Percentiles rank a stretch among this genome's conserved stretches.
These are phyloP conservation scores for Chydorus sphaericus DNA, from an alignment of 2,888 invertebrate species.

Conservation along the genomic window DNA sequence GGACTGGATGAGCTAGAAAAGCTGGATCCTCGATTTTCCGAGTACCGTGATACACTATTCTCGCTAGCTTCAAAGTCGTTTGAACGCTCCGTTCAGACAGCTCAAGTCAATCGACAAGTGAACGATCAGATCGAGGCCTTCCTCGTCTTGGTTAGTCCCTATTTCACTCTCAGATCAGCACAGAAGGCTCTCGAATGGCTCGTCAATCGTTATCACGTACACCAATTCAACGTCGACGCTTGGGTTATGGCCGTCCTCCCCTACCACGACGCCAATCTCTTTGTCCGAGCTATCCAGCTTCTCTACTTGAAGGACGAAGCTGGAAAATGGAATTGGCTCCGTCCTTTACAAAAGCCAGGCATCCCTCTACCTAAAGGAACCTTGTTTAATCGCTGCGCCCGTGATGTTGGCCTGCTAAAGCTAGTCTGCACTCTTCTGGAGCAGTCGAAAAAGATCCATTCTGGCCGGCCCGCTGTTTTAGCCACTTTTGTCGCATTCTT, in stretches of 20 bases:
- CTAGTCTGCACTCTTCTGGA: constrained; percentile 44
- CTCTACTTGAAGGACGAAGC: constrained; percentile 40
- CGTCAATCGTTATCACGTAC: constrained; percentile 68
- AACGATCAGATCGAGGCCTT: constrained; percentile 62
- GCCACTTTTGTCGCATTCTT: constrained; percentile 66
- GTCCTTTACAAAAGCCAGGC: constrained; percentile 55
- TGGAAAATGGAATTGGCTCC: constrained; percentile 64
- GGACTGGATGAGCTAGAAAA: constrained; percentile 70
- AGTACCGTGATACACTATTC: constrained; percentile 63
- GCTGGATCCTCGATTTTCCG: constrained; percentile 52
- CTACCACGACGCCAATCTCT: constrained; percentile 83
- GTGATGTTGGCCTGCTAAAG: constrained; percentile 44
- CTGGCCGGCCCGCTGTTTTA: constrained; percentile 41
- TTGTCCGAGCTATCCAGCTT: constrained; percentile 62
- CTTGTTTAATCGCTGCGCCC: constrained; percentile 54
- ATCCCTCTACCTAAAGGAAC: constrained; percentile 53
- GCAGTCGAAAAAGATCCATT: constrained; percentile 41
- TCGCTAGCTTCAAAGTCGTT: constrained; percentile 57
- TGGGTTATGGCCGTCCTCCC: constrained; percentile 70
- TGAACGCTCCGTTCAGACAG: constrained; percentile 61
- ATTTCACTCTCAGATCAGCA: constrained; percentile 64
- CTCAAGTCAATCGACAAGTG: constrained; percentile 57
- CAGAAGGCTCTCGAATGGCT: constrained; percentile 94
- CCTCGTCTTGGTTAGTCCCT: constrained; percentile 67
- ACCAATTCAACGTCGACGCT: constrained; percentile 70